Evolutionary conservation across 2,888 invertebrate species (phyloP).

Genomic region (Kryphioiulus occultus): DNA sequence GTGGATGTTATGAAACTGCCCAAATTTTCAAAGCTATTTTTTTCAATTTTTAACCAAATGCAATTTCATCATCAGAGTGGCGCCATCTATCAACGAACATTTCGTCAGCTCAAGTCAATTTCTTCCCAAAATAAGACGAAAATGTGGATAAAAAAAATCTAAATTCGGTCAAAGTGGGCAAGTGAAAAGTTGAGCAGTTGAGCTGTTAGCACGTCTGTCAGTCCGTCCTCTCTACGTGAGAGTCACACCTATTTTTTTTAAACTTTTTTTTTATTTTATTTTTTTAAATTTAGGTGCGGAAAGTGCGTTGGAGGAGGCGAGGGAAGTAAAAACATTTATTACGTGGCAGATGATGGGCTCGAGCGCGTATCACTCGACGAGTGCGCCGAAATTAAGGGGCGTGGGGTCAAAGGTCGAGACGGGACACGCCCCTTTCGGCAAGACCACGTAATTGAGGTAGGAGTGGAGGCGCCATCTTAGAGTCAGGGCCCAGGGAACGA

Average conservation of each 20-base stretch:
- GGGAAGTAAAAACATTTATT: neutral
- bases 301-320: slow-evolving; percentile 6
- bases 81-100: no score
- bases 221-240: no score
- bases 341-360: neutral
- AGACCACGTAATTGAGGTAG: neutral
- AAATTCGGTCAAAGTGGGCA: neutral
- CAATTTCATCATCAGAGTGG: no score
- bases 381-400: neutral
- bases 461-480: neutral
- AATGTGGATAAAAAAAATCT: no score
- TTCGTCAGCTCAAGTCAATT: no score
- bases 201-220: neutral
- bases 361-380: neutral
- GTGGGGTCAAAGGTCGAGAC: neutral
- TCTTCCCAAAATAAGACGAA: no score
- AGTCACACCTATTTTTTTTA: neutral
- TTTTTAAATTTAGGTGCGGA: neutral
- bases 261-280: neutral
- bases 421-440: neutral
- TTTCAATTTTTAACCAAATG: no score
- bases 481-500: neutral
- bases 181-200: neutral
- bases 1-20: no score
- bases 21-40: no score